Base-by-base conservation (phyloP, 2,797 vertebrate genomes). In the Xenops minutus region DNA sequence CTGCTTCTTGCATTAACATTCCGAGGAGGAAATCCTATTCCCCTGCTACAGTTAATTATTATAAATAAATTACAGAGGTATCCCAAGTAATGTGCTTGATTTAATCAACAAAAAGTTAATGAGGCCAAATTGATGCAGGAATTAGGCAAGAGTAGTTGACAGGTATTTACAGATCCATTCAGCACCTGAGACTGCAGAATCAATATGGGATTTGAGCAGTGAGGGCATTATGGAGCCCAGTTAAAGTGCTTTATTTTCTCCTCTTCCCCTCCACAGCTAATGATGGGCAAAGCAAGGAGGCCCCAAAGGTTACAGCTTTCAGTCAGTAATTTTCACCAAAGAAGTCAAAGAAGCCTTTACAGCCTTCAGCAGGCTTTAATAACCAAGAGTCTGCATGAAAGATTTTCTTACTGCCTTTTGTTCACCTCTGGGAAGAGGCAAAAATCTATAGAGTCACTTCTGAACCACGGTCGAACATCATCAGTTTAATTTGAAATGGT, bases 21-120 rank as follows among this genome's bases (percentile, higher is more conserved):
- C 90, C 37, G 34, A 58, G 49, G 34, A 79, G 46, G 21, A 78
- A 86, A 36, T 36, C n/a, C 84, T 63, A 87, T 44, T 80, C 72
- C 61, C 73, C 36, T 32, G 48, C 78, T 64, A 69, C 48, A 93
- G 64, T 83, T 92, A 80, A 67, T 62, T 67, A 36, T 66, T 64
- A 85, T 27, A 89, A 93, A 91, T 87, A 91, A 95, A 82, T 88
- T 43, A 85, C 26, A 81, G 68, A 56, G 74, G 29, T 59, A 67
- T 68, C 88, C 75, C 84, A 92, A 85, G 71, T 72, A 96, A 91
- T 8, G 21, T 46, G 21, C 74, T 90, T 80, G 85, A 93, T 92
- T 89, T 75, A 92, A 93, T 95, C 88, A 93, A 84, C 39, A 10
- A 55, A 43, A 89, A 80, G 77, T 75, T 96, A 95, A 93, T 73